These are phyloP conservation scores for Acridotheres tristis DNA, from an alignment of 2,797 vertebrate genomes.

Conservation along the genomic window DNA sequence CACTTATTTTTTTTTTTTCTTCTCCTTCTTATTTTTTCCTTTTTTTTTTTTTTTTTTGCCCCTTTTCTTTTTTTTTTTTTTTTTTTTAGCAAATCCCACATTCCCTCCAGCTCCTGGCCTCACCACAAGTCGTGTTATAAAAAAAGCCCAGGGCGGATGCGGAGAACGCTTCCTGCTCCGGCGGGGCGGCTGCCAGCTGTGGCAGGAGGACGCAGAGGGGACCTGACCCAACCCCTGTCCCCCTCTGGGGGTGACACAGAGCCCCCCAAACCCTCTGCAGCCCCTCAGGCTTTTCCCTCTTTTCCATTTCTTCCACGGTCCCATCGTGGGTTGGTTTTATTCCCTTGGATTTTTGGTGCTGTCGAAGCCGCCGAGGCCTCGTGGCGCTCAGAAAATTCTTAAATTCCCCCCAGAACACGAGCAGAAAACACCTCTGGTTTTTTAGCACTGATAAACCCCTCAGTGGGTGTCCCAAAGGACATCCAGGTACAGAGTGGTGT, in stretches of 20 bases:
- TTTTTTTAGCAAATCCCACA: not conserved
- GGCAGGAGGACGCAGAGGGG: not conserved
- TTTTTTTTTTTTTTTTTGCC: no score
- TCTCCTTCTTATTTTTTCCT: fast-evolving
- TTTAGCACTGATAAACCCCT: not conserved
- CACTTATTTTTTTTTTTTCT: not conserved
- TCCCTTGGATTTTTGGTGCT: fast-evolving
- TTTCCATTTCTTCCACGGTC: fast-evolving
- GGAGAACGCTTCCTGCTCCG: conserved; percentile 55
- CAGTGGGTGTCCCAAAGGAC: fast-evolving
- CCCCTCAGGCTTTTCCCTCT: not conserved
- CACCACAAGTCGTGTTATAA: conserved; percentile 62
- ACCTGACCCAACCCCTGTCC: not conserved
- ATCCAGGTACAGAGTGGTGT: fast-evolving
- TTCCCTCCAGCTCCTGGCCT: conserved; percentile 43
- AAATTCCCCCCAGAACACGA: fast-evolving
- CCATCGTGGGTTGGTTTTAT: fast-evolving
- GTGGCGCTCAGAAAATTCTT: fast-evolving
- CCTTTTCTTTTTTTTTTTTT: no score
- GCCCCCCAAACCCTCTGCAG: fast-evolving
- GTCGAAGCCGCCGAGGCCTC: no score
- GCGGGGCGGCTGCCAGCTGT: not conserved
- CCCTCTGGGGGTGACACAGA: fast-evolving
- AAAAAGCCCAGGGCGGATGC: conserved; percentile 69
- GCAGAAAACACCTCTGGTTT: fast-evolving